Evolutionary conservation across 2,113 vertebrate species (phyloP).

Genomic region (Pandion haliaetus): DNA sequence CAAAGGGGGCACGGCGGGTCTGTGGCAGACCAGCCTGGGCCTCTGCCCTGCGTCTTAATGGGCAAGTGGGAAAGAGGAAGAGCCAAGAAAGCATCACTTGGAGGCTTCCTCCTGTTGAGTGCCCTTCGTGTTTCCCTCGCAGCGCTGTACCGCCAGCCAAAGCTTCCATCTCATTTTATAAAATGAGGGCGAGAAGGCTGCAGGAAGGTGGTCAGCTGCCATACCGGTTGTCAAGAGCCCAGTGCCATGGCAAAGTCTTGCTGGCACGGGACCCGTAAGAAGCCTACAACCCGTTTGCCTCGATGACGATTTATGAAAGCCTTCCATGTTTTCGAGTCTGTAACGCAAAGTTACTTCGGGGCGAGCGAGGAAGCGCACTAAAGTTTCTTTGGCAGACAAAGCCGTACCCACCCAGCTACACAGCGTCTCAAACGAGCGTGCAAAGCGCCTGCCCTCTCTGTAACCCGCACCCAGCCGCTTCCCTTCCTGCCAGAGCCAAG

Average conservation of each 20-base stretch:
- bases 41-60: not conserved
- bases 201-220: not conserved
- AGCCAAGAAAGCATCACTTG: not conserved
- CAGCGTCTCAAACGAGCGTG: not conserved
- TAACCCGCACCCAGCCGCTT: not conserved
- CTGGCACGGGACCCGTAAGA: not conserved
- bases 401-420: not conserved
- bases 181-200: not conserved
- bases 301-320: not conserved
- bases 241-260: not conserved
- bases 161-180: not conserved
- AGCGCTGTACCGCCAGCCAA: not conserved
- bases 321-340: not conserved
- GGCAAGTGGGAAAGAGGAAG: not conserved
- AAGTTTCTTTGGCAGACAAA: not conserved
- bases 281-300: not conserved
- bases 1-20: accelerated
- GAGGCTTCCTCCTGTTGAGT: not conserved
- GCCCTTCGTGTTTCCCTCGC: not conserved
- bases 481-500: not conserved
- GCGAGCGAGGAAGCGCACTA: not conserved
- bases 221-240: accelerated
- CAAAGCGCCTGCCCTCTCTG: not conserved
- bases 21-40: too few species aligned
- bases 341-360: not conserved